These are phyloP conservation scores for Delichon dasypus DNA, from an alignment of 2,797 vertebrate genomes.

Conservation along the genomic window DNA sequence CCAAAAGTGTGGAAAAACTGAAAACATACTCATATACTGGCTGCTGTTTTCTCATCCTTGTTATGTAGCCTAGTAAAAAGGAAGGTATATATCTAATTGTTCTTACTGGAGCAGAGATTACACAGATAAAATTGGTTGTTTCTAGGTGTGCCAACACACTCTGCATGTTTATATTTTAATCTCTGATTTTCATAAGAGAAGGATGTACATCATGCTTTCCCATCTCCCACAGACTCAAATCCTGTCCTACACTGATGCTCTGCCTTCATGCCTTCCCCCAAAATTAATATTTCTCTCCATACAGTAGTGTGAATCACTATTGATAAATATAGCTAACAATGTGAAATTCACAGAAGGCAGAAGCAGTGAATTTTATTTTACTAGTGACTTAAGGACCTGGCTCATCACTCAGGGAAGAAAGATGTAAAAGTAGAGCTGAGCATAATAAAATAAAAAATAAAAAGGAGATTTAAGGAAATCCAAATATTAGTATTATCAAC, in stretches of 20 bases:
- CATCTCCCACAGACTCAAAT: not conserved
- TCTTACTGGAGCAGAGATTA: not conserved
- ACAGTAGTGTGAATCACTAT: not conserved
- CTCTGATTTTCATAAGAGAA: not conserved
- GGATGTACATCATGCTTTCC: not conserved
- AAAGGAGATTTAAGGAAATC: not conserved
- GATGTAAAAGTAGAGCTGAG: not conserved
- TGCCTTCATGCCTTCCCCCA: not conserved
- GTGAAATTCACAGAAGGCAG: not conserved
- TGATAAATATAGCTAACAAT: not conserved
- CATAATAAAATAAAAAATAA: not conserved
- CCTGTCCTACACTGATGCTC: not conserved
- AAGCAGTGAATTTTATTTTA: not conserved
- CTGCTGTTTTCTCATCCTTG: not conserved
- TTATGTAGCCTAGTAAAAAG: not conserved
- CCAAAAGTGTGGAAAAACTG: not conserved
- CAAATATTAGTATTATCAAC: not conserved
- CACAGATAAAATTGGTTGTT: not conserved
- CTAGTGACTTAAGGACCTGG: not conserved
- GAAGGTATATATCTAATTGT: not conserved
- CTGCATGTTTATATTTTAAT: not conserved
- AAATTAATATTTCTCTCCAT: not conserved
- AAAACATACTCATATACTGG: not conserved
- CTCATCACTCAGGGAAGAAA: not conserved
- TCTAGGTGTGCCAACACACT: not conserved